Base-by-base conservation (phyloP, 2,888 invertebrate genomes). In the Cerastis leucographa region DNA sequence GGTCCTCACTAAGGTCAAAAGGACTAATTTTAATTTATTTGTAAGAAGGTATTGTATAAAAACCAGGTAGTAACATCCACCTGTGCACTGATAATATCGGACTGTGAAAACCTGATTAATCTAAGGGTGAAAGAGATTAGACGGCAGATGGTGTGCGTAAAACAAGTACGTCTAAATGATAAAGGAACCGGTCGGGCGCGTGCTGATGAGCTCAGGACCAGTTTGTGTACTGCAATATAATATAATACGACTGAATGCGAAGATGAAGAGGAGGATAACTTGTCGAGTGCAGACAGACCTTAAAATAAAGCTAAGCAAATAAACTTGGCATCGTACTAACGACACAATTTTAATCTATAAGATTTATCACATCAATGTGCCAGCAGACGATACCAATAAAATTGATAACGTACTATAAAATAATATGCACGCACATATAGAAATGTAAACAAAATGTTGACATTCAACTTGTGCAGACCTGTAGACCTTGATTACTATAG, bases 401-500 rank as follows among this genome's bases (percentile, higher is more conserved):
- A 81, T 69, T 78, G 80, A 86, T 78, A 78, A 77, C 69, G 61
- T 72, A 67, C 62, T 77, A 74, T 71, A 83, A 76, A 69, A 76
- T 70, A 76, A 85, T 71, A 82, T 77, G 74, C 68, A 80, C 69
- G 42, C 90, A 89, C 85, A 85, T 88, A 89, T 86, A 90, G 78
- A 92, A 92, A 94, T 92, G 92, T 95, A 94, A 94, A 96, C 95
- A 96, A 93, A 95, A 91, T 92, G 91, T 92, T 94, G 95, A 94
- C 94, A 96, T 95, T 96, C 94, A 95, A 95, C 93, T 94, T 94
- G 92, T 89, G 25, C 90, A 89, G 91, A 93, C 95, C 91, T 89
- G 94, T 88, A 95, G 96, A 89, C 96, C 96, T 96, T 96, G 96
- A 93, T 94, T 90, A 90, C 93, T 92, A 91, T 88, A 91, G 91